phyloP scores from a whole-genome alignment of 2,113 vertebrate genomes.

The Thomomys bottae region DNA sequence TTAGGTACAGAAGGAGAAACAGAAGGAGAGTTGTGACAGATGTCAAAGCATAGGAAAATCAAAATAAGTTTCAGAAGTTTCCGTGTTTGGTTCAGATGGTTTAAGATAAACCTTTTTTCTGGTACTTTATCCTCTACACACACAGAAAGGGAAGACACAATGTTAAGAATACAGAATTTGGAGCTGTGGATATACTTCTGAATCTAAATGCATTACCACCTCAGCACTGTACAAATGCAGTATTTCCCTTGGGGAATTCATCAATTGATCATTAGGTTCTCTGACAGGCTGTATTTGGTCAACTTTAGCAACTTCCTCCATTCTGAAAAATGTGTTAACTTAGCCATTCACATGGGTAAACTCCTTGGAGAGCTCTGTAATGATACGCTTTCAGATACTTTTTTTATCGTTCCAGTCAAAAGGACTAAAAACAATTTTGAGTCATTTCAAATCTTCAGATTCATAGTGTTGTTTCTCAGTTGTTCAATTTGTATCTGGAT shows the following conservation, averaged over 20 bases:
- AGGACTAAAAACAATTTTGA: background rate
- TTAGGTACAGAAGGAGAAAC: background rate
- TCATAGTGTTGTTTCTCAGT: background rate
- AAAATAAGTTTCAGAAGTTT: slow-evolving; percentile 7
- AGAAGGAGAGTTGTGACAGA: background rate
- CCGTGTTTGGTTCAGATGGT: background rate
- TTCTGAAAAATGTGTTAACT: background rate
- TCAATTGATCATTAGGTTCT: background rate
- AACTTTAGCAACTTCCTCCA: background rate
- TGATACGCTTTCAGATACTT: background rate
- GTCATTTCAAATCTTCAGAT: background rate
- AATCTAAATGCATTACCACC: background rate
- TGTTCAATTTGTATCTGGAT: background rate
- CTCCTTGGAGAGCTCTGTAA: background rate
- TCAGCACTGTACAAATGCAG: background rate
- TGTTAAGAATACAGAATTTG: background rate
- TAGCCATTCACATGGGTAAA: background rate
- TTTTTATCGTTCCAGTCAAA: background rate
- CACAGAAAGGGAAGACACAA: background rate
- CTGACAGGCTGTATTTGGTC: background rate
- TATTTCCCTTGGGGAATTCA: background rate
- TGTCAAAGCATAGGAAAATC: slow-evolving; percentile 5
- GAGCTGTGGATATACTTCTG: background rate
- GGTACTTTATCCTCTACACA: background rate
- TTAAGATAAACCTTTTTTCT: slow-evolving; percentile 32